These are phyloP conservation scores for human DNA, from an alignment of 2,113 vertebrate species.

Conservation along the genomic window DNA sequence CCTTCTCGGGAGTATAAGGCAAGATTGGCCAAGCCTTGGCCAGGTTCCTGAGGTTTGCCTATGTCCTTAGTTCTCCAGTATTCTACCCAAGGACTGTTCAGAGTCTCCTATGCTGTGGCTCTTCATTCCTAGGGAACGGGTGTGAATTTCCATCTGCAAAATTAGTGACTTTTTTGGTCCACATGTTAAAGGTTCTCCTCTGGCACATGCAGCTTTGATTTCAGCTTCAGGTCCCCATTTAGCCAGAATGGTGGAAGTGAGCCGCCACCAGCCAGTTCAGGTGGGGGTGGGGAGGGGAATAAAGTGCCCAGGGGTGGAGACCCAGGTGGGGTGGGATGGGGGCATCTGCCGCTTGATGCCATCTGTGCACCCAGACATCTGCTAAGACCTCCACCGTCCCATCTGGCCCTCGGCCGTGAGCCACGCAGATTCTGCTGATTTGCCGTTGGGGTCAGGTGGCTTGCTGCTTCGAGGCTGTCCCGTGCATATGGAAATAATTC, in stretches of 20 bases:
- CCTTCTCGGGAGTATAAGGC: fast-evolving
- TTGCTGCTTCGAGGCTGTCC: fast-evolving
- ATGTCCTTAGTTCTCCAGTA: not conserved
- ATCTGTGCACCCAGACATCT: not conserved
- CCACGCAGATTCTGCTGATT: not conserved
- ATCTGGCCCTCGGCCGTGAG: not conserved
- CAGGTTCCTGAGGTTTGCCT: too few species aligned
- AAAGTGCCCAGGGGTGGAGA: not conserved
- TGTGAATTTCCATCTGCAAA: not conserved
- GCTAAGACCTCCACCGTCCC: not conserved
- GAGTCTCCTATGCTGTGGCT: fast-evolving
- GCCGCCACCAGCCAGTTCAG: fast-evolving
- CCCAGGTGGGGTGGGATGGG: fast-evolving
- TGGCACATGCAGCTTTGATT: not conserved
- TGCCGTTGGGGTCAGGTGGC: not conserved
- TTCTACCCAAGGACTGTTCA: too few species aligned
- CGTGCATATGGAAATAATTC: not conserved
- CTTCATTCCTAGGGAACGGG: fast-evolving
- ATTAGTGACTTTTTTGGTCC: not conserved
- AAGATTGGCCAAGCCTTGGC: not conserved
- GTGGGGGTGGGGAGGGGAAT: not conserved
- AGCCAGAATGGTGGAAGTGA: not conserved
- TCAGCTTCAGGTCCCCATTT: not conserved
- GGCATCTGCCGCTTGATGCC: not conserved
- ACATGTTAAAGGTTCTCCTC: not conserved